Evolutionary conservation across 2,888 invertebrate species (phyloP).

Genomic region (Prosapia bicincta): DNA sequence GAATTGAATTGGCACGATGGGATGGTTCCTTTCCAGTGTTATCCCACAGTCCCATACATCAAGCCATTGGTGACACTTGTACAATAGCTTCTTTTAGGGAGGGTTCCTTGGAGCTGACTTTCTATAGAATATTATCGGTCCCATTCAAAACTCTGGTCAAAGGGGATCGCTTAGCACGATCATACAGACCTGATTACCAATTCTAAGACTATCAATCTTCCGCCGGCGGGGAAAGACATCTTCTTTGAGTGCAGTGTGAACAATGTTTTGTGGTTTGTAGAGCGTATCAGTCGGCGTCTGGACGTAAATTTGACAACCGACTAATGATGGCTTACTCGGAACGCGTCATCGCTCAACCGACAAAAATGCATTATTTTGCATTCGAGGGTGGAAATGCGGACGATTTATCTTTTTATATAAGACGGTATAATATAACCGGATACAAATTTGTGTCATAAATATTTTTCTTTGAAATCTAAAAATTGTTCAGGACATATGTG

Average conservation of each 20-base stretch:
- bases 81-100: background rate
- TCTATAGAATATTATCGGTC: background rate
- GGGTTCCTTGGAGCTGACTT: background rate
- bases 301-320: background rate
- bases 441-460: background rate
- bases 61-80: background rate
- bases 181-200: background rate
- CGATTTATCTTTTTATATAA: background rate
- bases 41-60: background rate
- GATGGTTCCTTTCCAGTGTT: background rate
- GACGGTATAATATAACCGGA: background rate
- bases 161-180: background rate
- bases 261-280: background rate
- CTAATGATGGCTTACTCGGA: background rate
- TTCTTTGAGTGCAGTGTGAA: background rate
- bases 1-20: background rate
- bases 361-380: background rate
- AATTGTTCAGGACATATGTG: background rate
- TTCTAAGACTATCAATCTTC: background rate
- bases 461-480: background rate
- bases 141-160: background rate
- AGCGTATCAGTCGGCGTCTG: background rate
- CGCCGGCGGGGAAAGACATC: background rate
- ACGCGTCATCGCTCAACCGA: background rate
- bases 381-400: background rate